A percentile compares a stretch with the other conserved stretches of the same genome.
Evolutionary conservation across 2,888 invertebrate species (phyloP).

Genomic region (Clitarchus hookeri): DNA sequence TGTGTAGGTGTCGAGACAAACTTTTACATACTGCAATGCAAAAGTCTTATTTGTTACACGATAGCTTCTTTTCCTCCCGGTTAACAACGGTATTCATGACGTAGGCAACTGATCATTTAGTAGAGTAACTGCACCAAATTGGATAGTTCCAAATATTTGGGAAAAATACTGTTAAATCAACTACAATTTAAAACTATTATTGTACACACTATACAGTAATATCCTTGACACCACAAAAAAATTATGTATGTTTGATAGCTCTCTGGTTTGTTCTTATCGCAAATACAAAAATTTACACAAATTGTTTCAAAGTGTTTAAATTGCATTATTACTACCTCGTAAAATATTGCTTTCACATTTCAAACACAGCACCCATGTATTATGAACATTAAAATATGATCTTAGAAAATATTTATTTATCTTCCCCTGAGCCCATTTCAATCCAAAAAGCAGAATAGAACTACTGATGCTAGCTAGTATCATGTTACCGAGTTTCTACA

Average conservation of each 20-base stretch:
- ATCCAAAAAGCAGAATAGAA: background rate
- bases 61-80: background rate
- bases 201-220: background rate
- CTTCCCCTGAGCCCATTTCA: background rate
- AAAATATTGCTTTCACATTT: conserved; percentile 14
- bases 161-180: background rate
- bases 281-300: background rate
- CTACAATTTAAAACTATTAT: background rate
- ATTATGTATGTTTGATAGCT: background rate
- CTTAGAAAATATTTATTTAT: background rate
- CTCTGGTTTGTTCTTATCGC: background rate
- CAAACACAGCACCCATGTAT: background rate
- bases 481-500: background rate
- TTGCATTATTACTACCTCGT: background rate
- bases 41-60: background rate
- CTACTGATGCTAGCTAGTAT: background rate
- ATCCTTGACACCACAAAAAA: background rate
- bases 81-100: background rate
- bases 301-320: background rate
- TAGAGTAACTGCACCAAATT: background rate
- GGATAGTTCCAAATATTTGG: background rate
- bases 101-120: no score
- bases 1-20: background rate
- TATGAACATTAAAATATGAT: background rate
- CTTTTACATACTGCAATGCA: background rate